These are phyloP conservation scores for Drosophila mayaguana DNA, from an alignment of 2,888 invertebrate species.

Conservation along the genomic window DNA sequence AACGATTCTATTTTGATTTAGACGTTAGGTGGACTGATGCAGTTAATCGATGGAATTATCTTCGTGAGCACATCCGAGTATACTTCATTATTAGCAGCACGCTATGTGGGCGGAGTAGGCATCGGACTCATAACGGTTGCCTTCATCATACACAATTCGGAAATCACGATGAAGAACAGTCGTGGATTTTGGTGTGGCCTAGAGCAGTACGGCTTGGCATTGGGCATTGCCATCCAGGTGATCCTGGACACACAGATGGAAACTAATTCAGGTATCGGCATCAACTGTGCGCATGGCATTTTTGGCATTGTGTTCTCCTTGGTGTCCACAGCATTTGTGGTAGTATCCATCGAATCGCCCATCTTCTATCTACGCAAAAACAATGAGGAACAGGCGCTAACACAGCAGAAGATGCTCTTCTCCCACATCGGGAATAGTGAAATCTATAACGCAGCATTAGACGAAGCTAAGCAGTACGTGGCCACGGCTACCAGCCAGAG, in stretches of 20 bases:
- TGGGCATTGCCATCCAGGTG: conserved; percentile 74
- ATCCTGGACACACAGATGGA: conserved; percentile 58
- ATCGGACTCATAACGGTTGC: conserved; percentile 70
- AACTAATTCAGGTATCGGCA: not conserved
- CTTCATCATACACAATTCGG: conserved; percentile 73
- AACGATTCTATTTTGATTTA: not conserved
- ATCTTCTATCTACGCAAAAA: conserved; percentile 66
- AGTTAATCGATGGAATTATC: conserved; percentile 71
- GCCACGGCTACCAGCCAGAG: conserved; percentile 50
- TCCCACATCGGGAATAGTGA: conserved; percentile 20
- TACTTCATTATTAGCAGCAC: conserved; percentile 64
- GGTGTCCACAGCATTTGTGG: conserved; percentile 36
- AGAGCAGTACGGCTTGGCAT: conserved; percentile 68
- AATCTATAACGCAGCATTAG: conserved; percentile 42
- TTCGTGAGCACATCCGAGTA: conserved; percentile 59
- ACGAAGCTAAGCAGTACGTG: conserved; percentile 72
- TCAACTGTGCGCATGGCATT: conserved; percentile 72
- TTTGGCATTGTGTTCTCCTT: conserved; percentile 59
- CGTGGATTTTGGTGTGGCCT: conserved; percentile 64
- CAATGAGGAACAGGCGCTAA: conserved; percentile 65
- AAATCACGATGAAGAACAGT: conserved; percentile 40
- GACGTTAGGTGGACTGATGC: conserved; percentile 53
- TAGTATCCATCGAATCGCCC: conserved; percentile 71
- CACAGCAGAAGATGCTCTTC: conserved; percentile 48
- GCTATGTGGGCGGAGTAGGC: conserved; percentile 77